Base-by-base conservation (phyloP, 2,113 vertebrate species). In the Anseranas semipalmata region DNA sequence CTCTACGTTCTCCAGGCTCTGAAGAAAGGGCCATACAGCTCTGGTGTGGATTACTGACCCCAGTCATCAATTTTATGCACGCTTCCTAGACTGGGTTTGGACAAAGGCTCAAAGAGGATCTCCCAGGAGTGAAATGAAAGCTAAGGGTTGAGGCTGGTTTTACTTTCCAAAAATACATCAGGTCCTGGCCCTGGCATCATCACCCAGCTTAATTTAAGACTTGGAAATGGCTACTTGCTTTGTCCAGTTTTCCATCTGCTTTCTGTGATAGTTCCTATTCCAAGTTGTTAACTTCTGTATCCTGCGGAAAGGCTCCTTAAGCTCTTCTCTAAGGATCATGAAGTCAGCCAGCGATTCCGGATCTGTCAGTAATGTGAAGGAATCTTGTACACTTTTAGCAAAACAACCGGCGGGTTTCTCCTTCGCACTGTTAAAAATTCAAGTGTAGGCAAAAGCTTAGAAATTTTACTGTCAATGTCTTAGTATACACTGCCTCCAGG, bases 1-100 rank as follows among this genome's bases (percentile, higher is more conserved):
- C 43, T 46, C 25, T 46, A 2, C 0, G 3, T 70, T 37, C 45
- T 50, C 30, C 45, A 28, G 25, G 28, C 52, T 39, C 27, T 0
- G 1, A 53, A 50, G 39, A 77, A 46, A 67, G 45, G 20, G 37
- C 60, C 39, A 20, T 15, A 32, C 32, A 43, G 32, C 70, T 43
- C 59, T 37, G 1, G 0, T 37, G 37, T 45, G 73, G 73, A n/a
- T 55, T 65, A 32, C 82, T 59, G 67, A 68, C 72, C 62, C 73
- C 63, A 28, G 68, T 15, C 37, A 41, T 25, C 43, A 6, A 35
- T 46, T 75, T 7, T 45, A 41, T 39, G 25, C 6, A 2, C 15
- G 20, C 18, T 35, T 55, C 56, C 74, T 48, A 55, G 56, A 30
- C 28, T 14, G 46, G 45, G 68, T 35, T 65, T 60, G 55, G 45